These are phyloP conservation scores for Erannis defoliaria DNA, from an alignment of 2,888 invertebrate genomes.

Conservation along the genomic window DNA sequence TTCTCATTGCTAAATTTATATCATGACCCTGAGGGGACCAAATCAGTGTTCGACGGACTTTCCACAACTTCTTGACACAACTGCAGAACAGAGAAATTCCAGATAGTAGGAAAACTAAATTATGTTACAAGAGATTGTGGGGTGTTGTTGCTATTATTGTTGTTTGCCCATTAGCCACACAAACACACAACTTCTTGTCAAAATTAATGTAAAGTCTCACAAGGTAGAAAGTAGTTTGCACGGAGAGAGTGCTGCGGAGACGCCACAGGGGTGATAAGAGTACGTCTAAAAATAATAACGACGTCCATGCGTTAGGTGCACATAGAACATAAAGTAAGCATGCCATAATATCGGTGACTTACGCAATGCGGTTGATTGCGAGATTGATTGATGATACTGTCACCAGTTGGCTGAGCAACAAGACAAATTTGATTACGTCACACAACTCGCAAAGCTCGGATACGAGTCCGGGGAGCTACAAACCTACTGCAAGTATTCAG, in stretches of 20 bases:
- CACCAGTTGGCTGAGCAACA: slow-evolving; percentile 95
- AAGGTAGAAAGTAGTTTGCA: slow-evolving; percentile 1
- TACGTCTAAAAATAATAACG: slow-evolving; percentile 55
- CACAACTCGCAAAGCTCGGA: slow-evolving; percentile 77
- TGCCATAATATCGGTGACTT: slow-evolving; percentile 88
- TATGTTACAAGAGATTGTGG: too few species aligned
- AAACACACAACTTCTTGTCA: background rate
- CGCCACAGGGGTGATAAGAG: slow-evolving; percentile 52
- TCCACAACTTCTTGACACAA: background rate
- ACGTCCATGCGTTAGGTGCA: slow-evolving; percentile 77
- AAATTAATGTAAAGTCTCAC: background rate
- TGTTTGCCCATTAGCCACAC: too few species aligned
- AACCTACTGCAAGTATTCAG: slow-evolving; percentile 46
- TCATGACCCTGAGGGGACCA: background rate
- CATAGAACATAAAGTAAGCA: slow-evolving; percentile 71
- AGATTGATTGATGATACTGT: slow-evolving; percentile 97
- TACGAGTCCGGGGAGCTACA: slow-evolving; percentile 43
- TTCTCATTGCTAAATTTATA: background rate
- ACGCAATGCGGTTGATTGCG: slow-evolving; percentile 97
- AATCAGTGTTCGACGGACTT: background rate
- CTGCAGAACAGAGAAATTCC: too few species aligned
- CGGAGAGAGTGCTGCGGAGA: slow-evolving; percentile 43
- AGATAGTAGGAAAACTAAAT: too few species aligned
- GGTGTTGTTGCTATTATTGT: too few species aligned
- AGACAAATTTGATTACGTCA: slow-evolving; percentile 83